Evolutionary conservation across 2,113 vertebrate genomes (phyloP), one percentile per base, ranked within the genome.

Genomic region (Perca schrenkii): DNA sequence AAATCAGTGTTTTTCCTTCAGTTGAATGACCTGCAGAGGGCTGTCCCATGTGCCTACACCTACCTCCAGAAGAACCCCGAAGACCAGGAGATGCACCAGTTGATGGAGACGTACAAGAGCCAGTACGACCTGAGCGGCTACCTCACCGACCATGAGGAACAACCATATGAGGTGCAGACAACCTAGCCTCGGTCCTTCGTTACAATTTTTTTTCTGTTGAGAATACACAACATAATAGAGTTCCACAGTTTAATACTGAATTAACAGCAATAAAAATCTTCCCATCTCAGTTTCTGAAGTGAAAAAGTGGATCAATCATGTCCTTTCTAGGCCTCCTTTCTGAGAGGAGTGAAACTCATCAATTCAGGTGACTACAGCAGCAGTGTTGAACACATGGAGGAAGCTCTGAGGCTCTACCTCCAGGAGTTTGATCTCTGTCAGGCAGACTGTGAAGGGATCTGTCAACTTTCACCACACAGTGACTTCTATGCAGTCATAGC

Each of bases 11-110:
- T 63, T 60, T 13, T 21, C 13, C 16, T 25, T 47, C 78, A 98
- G 97, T 88, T 95, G 19, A 95, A 96, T 19, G 94, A 96, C 84
- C 86, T 96, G 14, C 96, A 97, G 92, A 96, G 95, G 61, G 97
- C 97, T 0, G 92, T 97, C 57, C 95, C 97, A 0, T 97, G 97
- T 36, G 97, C 97, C 69, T 95, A 97, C 90, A 98, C 97, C 60
- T 98, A 95, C 91, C 95, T 98, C 62, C 97, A 98, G 92, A 96
- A 91, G 88, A 98, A 98, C 88, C 97, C 97, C 0, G 93, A 94
- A 73, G 96, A 98, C 0, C 95, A 96, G 74, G 95, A 96, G 86
- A 97, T 97, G 61, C 79, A 86, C 53, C 95, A 91, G 74, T 95
- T 97, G 83, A 95, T 97, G 83, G 94, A 82, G 88, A 96, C 96